A percentile compares a stretch with the other conserved stretches of the same genome.
Conservation (phyloP, 2,113 vertebrate genomes). For the Speoplatyrhinus poulsoni region DNA sequence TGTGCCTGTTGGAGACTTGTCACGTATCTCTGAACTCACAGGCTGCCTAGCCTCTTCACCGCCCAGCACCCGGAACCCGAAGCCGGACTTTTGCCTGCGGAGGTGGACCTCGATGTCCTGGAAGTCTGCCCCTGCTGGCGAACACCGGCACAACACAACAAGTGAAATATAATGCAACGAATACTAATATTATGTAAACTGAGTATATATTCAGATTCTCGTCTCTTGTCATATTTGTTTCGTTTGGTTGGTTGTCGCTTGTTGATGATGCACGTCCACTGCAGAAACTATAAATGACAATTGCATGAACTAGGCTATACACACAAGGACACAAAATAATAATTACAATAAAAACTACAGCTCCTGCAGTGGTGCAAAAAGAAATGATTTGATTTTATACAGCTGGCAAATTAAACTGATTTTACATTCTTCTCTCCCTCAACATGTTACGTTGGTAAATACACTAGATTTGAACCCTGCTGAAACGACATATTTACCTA, state of each 20-base stretch:
- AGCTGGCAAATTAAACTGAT: too few relatives aligned
- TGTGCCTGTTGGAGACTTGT: conserved; percentile 79
- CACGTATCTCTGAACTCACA: conserved; percentile 86
- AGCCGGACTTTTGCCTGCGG: conserved; percentile 95
- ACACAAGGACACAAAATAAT: too few relatives aligned
- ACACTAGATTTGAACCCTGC: not conserved
- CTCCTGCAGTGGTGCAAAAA: too few relatives aligned
- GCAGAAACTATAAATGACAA: too few relatives aligned
- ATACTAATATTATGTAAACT: too few relatives aligned
- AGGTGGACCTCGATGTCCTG: conserved; percentile 95
- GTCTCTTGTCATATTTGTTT: too few relatives aligned
- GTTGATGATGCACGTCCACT: too few relatives aligned
- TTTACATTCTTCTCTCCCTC: not conserved
- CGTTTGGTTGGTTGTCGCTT: too few relatives aligned
- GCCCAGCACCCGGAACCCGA: conserved; percentile 96
- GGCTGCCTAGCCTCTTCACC: conserved; percentile 97
- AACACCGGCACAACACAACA: not conserved
- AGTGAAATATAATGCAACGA: not conserved
- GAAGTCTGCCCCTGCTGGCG: conserved; percentile 82
- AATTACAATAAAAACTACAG: too few relatives aligned
- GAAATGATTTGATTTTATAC: too few relatives aligned
- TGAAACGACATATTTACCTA: conserved; percentile 81
- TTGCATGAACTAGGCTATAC: too few relatives aligned
- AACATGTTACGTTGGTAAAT: not conserved
- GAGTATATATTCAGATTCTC: too few relatives aligned